These are phyloP conservation scores for Melitaea athalia DNA, from an alignment of 2,888 invertebrate species.

Conservation along the genomic window DNA sequence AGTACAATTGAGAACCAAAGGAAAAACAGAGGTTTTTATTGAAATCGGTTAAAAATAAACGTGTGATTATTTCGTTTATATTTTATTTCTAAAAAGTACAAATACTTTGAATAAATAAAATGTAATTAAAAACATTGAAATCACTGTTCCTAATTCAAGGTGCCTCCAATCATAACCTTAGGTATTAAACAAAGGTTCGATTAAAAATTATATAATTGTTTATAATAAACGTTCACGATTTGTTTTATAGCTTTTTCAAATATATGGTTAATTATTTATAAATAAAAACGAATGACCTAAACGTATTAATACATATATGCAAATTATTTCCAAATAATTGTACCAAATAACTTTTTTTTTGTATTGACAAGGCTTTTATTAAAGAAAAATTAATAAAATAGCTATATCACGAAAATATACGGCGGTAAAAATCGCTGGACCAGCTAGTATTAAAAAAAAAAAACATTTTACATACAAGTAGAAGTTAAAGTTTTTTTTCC, in stretches of 20 bases:
- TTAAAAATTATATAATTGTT: constrained; percentile 11
- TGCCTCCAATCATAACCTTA: constrained; percentile 26
- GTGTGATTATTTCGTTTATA: no score
- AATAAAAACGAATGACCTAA: not conserved
- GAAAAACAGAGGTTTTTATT: not conserved
- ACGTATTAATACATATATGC: not conserved
- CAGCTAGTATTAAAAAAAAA: no score
- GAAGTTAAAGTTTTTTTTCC: no score
- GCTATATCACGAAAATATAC: no score
- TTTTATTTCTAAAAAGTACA: no score
- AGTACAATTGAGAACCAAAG: not conserved
- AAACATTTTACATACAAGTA: no score
- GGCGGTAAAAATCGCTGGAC: no score
- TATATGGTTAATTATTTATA: not conserved
- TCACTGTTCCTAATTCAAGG: constrained; percentile 22
- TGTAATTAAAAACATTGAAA: constrained; percentile 3
- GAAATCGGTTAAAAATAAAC: not conserved
- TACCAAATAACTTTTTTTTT: no score
- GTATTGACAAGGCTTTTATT: no score
- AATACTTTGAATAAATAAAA: constrained; percentile 2
- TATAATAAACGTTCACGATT: constrained; percentile 12
- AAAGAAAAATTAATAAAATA: no score
- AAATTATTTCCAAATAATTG: not conserved
- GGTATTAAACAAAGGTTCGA: constrained; percentile 23
- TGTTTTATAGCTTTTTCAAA: constrained; percentile 11